Conservation (phyloP, 2,888 invertebrate genomes). For the Andrena flavipes region DNA sequence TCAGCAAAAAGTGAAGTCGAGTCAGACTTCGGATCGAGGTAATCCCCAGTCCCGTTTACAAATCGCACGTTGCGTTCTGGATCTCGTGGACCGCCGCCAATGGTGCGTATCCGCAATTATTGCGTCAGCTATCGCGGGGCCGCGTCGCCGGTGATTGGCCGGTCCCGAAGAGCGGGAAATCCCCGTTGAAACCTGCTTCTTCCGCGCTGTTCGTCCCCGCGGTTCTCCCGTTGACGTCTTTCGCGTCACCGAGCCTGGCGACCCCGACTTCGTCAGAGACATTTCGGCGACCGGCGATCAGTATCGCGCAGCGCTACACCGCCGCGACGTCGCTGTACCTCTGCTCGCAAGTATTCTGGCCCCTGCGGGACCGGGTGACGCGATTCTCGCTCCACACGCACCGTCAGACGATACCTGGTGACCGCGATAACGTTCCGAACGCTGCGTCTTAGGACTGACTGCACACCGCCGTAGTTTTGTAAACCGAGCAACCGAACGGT, state of each 20-base stretch:
- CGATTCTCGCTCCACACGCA: conserved; percentile 1
- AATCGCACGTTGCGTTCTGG: background rate
- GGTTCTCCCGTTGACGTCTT: conserved; percentile 46
- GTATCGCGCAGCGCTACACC: conserved; percentile 48
- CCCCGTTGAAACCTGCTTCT: conserved; percentile 76
- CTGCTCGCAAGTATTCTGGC: too few species aligned
- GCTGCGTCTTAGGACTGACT: background rate
- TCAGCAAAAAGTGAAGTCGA: too few species aligned
- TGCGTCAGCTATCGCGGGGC: conserved; percentile 65
- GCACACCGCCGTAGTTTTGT: too few species aligned
- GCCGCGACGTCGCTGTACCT: conserved; percentile 14
- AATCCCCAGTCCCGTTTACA: background rate
- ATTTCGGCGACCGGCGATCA: conserved; percentile 60
- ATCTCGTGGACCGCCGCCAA: conserved; percentile 62
- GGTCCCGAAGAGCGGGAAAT: conserved; percentile 77
- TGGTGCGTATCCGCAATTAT: conserved; percentile 62
- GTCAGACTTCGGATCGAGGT: background rate
- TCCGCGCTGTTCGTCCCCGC: conserved; percentile 58
- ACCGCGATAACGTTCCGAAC: background rate
- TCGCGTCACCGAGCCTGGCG: conserved; percentile 38
- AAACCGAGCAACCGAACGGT: background rate
- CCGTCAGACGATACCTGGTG: conserved; percentile 1
- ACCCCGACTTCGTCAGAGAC: conserved; percentile 54
- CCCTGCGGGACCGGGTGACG: conserved; percentile 29
- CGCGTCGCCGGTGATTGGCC: conserved; percentile 72